Evolutionary conservation across 1,140 invertebrate species (phyloP).

Genomic region (Lethocerus indicus): DNA sequence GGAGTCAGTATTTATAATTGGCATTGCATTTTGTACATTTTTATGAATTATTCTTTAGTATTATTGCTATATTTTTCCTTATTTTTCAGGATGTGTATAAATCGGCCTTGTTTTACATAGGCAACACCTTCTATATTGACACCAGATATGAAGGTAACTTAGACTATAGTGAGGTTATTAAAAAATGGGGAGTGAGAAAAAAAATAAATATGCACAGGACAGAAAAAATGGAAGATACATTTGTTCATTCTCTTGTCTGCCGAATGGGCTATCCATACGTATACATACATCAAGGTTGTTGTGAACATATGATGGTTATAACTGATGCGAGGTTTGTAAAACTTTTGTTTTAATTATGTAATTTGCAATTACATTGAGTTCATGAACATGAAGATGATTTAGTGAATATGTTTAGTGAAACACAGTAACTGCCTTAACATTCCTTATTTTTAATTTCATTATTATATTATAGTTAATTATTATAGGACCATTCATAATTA

Average conservation of each 20-base stretch:
- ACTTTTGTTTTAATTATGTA: constrained; percentile 20
- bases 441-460: no score
- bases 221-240: constrained; percentile 38
- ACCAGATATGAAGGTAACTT: constrained; percentile 31
- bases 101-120: constrained; percentile 62
- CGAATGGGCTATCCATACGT: constrained; percentile 61
- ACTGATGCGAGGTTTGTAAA: constrained; percentile 39
- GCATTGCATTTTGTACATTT: no score
- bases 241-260: constrained; percentile 42
- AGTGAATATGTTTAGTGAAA: no score
- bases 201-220: constrained; percentile 35
- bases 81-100: constrained; percentile 40
- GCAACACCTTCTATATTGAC: constrained; percentile 65
- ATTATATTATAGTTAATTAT: no score
- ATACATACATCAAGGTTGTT: constrained; percentile 75
- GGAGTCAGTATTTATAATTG: no score
- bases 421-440: no score
- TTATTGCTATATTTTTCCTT: no score
- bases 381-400: no score
- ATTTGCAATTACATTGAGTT: no score
- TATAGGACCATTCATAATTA: no score
- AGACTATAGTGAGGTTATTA: constrained; percentile 45
- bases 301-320: constrained; percentile 71
- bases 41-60: no score
- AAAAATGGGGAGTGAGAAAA: constrained; percentile 38